phyloP scores from a whole-genome alignment of 2,888 invertebrate species.

The Ormyrus rosae region DNA sequence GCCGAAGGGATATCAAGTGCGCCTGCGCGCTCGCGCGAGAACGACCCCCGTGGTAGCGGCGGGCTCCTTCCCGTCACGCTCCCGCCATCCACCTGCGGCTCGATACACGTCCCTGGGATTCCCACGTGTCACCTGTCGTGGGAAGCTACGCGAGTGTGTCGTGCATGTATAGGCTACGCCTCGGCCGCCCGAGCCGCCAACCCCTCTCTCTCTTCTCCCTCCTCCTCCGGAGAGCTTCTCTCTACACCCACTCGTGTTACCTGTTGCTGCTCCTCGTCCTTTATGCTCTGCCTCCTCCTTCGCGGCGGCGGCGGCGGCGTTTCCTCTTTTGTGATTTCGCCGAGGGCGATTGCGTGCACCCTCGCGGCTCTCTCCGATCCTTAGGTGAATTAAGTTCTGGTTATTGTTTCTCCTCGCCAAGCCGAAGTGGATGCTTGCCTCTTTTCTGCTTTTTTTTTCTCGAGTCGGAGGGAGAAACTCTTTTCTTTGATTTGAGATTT shows the following conservation, averaged over 20 bases:
- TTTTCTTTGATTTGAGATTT: too few relatives aligned
- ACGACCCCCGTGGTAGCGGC: background rate
- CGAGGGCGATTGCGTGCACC: slow-evolving; percentile 13
- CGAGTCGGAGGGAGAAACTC: too few relatives aligned
- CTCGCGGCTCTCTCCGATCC: background rate
- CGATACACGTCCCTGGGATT: slow-evolving; percentile 62
- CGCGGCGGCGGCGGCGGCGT: slow-evolving; percentile 6
- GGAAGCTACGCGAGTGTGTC: slow-evolving; percentile 63
- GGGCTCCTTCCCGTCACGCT: too few relatives aligned
- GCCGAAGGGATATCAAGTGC: background rate
- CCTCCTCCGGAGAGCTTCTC: slow-evolving; percentile 49
- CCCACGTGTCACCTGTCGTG: slow-evolving; percentile 75
- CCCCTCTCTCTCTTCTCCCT: slow-evolving; percentile 54
- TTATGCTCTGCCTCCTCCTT: slow-evolving; percentile 31
- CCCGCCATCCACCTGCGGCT: slow-evolving; percentile 30
- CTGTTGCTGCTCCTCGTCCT: slow-evolving; percentile 50
- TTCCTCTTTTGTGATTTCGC: slow-evolving; percentile 52
- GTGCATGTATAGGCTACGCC: slow-evolving; percentile 57
- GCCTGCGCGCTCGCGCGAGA: background rate
- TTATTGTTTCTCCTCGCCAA: too few relatives aligned
- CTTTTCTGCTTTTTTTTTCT: background rate
- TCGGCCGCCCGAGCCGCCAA: slow-evolving; percentile 12
- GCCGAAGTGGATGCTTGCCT: background rate
- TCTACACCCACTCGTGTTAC: slow-evolving; percentile 61
- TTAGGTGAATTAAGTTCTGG: background rate